Evolutionary conservation across 2,113 vertebrate genomes (phyloP).

Genomic region (Pterocles gutturalis): DNA sequence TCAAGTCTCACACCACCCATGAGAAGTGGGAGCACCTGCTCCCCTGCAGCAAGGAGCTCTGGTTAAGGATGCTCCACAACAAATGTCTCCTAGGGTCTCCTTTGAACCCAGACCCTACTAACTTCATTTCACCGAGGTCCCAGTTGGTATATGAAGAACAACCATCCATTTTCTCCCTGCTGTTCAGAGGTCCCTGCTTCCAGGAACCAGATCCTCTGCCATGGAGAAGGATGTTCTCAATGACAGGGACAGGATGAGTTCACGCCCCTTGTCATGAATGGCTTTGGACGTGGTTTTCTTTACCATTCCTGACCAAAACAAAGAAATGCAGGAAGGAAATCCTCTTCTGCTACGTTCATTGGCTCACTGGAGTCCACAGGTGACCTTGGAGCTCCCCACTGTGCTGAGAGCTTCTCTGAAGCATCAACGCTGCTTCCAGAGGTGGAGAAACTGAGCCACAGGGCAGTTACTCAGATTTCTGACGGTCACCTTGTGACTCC

Average conservation of each 20-base stretch:
- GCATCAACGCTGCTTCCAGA: background rate
- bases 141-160: background rate
- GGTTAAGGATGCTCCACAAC: background rate
- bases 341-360: background rate
- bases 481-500: background rate
- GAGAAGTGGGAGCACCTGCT: rapidly evolving
- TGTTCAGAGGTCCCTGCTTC: background rate
- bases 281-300: background rate
- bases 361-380: background rate
- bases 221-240: rapidly evolving
- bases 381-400: background rate
- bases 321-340: background rate
- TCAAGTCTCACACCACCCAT: background rate
- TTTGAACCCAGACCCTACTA: background rate
- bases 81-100: background rate
- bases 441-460: background rate
- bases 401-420: background rate
- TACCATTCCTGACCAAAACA: background rate
- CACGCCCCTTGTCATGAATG: rapidly evolving
- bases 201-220: background rate
- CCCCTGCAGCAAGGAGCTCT: background rate
- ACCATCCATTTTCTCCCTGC: background rate
- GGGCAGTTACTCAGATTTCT: background rate
- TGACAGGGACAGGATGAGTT: rapidly evolving
- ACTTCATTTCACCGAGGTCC: background rate